Evolutionary conservation across 1,140 invertebrate species (phyloP), one percentile per base, ranked within the genome.

Genomic region (Oedothorax gibbosus): DNA sequence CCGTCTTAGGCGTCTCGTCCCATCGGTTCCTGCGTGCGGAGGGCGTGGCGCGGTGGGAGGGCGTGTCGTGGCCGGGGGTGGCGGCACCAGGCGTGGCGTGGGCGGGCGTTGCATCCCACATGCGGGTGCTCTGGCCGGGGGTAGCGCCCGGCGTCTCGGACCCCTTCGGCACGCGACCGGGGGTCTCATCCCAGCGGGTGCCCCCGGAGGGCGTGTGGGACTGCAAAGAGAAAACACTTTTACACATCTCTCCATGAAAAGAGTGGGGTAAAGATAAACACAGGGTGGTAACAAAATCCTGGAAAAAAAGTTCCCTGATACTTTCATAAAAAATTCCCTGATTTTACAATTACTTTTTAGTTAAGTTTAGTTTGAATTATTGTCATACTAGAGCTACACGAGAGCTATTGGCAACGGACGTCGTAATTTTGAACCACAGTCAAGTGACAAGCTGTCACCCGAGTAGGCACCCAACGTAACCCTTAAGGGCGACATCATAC

Each of bases 1-100:
- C 97, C 15, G 97, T 98, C 92, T 97, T 98, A 0, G 98, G 98
- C 4, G 98, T 99, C 91, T 99, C 98, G 92, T 99, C 99, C 98
- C 98, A 99, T 84, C 99, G 93, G 91, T 99, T 99, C 81, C 98
- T 92, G 18, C 97, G 91, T 18, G 93, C 93, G 21, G 93, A 94
- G 12, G 93, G 94, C 92, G 90, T 92, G 10, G 87, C 87, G 86
- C 95, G 95, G 87, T 96, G 95, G 0, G 94, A 95, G 2, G 96
- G 96, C 0, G 96, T 98, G 87, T 96, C 96, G 68, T 95, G 92
- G 21, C 96, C 95, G 9, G 96, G 97, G 9, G 97, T 99, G 64
- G 92, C 93, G 71, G 95, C 94, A 12, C 95, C 96, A 14, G 96
- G 96, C 66, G 97, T 98, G 15, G 95, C 94, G 60, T 88, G 85